Evolutionary conservation across 2,113 vertebrate genomes (phyloP), one percentile per base, ranked within the genome.

Genomic region (Sebastes fasciatus): DNA sequence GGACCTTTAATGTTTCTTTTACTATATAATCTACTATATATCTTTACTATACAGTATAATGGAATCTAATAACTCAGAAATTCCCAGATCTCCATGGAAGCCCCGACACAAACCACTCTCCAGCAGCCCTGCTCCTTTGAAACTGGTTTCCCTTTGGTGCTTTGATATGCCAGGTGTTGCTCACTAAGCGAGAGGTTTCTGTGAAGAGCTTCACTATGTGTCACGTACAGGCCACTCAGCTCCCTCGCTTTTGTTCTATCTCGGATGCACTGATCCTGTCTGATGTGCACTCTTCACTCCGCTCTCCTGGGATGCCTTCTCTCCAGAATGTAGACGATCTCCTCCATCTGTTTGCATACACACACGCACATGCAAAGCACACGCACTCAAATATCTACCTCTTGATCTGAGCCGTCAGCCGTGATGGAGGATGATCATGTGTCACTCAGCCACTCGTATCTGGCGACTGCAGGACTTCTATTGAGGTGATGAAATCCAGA

Each of bases 151-250:
- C 34, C 74, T 74, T 64, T 68, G 73, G 46, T 48, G 64, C 93
- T 91, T 92, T 92, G 89, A 93, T 91, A 52, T 82, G 83, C 85
- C 91, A 91, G 91, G 87, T 93, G 89, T 77, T 87, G 26, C 73
- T 82, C 79, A 65, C 34, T 6, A 61, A 74, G 78, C 64, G 14
- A 72, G 43, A 26, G 42, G 4, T 57, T 54, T 65, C 68, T 72
- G 58, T 77, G 87, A 82, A 74, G 86, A 66, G 73, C 80, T 63
- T 88, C 26, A 48, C 86, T 74, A 66, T 5, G 21, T 82, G 91
- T 87, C 86, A 88, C 64, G 16, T 60, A 49, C 77, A 72, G 86
- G 69, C 79, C 82, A 66, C 82, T 84, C 87, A 9, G 65, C 86
- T 74, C 42, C 10, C 55, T 66, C 0, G 63, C 86, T 65, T 88